Evolutionary conservation across 2,797 vertebrate genomes (phyloP).

Genomic region (Taenioides sp.): DNA sequence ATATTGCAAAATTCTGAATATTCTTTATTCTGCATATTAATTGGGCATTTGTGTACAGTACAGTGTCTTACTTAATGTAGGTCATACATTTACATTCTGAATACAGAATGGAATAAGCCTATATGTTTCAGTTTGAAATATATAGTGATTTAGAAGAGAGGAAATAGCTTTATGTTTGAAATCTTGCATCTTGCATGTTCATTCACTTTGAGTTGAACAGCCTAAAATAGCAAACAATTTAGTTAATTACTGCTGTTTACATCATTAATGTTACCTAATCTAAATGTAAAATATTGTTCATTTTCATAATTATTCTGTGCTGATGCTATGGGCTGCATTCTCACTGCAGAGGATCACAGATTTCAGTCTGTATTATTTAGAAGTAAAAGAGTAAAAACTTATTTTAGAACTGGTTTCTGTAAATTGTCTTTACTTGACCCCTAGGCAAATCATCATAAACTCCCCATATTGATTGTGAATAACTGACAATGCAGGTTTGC

Average conservation of each 20-base stretch:
- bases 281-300: neutral
- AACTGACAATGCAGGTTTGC: slow-evolving; percentile 12
- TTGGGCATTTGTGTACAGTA: neutral
- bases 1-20: slow-evolving; percentile 14
- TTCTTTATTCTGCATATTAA: neutral
- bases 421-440: slow-evolving; percentile 16
- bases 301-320: neutral
- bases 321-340: neutral
- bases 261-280: neutral
- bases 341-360: neutral
- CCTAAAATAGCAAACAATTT: neutral
- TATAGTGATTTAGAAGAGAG: neutral
- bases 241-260: neutral
- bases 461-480: neutral
- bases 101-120: neutral
- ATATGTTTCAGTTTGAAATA: neutral
- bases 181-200: neutral
- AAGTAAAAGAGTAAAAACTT: neutral
- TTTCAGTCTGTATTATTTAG: neutral
- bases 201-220: neutral
- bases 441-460: neutral
- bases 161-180: neutral
- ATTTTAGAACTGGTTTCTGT: neutral
- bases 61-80: neutral
- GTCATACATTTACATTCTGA: neutral